Percentiles rank a stretch among this genome's conserved stretches.
These are phyloP conservation scores for Polydesmus complanatus DNA, from an alignment of 2,888 invertebrate species.

Conservation along the genomic window DNA sequence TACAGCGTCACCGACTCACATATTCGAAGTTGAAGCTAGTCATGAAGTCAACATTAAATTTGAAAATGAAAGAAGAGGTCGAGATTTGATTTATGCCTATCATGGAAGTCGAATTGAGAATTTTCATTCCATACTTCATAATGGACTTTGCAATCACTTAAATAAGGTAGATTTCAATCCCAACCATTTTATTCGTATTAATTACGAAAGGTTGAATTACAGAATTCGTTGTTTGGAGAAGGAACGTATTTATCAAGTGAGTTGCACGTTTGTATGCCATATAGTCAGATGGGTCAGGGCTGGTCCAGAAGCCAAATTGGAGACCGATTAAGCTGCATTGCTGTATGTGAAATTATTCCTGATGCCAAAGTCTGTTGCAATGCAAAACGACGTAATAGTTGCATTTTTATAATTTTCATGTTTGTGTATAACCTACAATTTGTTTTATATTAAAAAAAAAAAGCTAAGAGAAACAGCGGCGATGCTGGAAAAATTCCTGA, in stretches of 20 bases:
- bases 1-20: conserved; percentile 21
- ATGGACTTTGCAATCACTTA: conserved; percentile 59
- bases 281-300: conserved; percentile 55
- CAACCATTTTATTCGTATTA: neutral
- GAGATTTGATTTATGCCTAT: conserved; percentile 45
- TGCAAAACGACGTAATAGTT: conserved; percentile 17
- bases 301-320: conserved; percentile 66
- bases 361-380: conserved; percentile 45
- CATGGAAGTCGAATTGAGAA: conserved; percentile 69
- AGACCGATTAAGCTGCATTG: conserved; percentile 58
- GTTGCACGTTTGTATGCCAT: conserved; percentile 52
- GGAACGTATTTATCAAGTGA: conserved; percentile 64
- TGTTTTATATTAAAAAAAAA: neutral
- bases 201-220: conserved; percentile 20
- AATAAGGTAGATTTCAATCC: conserved; percentile 37
- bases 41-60: conserved; percentile 11
- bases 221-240: conserved; percentile 52
- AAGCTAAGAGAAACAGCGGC: neutral
- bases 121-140: conserved; percentile 63
- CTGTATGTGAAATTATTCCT: conserved; percentile 64
- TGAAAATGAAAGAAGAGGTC: neutral
- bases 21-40: conserved; percentile 17
- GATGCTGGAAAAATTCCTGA: conserved; percentile 39
- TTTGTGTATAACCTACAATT: too few species aligned
- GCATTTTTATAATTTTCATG: too few species aligned